Base-by-base conservation (phyloP, 1,140 invertebrate species). In the Tetramorium parvispinum region DNA sequence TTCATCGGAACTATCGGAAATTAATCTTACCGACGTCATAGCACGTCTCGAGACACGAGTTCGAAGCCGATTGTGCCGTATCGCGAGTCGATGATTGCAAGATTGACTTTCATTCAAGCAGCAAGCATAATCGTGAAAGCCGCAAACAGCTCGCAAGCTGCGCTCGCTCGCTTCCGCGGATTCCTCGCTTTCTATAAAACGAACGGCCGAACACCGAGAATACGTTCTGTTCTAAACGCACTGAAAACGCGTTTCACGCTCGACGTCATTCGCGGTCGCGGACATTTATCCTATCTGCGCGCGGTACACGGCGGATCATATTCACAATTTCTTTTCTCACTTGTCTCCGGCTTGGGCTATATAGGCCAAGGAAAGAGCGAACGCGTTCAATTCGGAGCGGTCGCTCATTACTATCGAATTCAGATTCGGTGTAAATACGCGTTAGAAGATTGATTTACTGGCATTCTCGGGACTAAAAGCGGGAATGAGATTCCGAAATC, bases 51-150 rank as follows among this genome's bases (percentile, higher is more conserved):
- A 59, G 51, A 13, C 51, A 53, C 51, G 51, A 24, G 37, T 16
- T 61, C 37, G 68, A 32, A 32, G 32, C 32, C 66, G 40, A 43
- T 65, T 32, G 51, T 53, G 53, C 79, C 21, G 43, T 55, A 43
- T n/a, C n/a, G n/a, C 49, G 27, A 71, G 13, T 27, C 43, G 59
- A 37, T 43, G 73, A 85, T 85, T 85, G 82, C 82, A 43, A 85
- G 73, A 85, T 85, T 55, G 82, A 79, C 73, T 85, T 85, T 85
- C 77, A 46, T 46, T n/a, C 46, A 53, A 55, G 66, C 78, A 65
- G 49, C 71, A 27, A 7, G 24, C 46, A 59, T 71, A 59, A 82
- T 82, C 66, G 79, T 82, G 66, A 82, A 87, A 71, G 82, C 75
- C 43, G 43, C 43, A 53, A 79, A 21, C 61, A 43, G 27, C 27